Percentiles rank a stretch among this genome's conserved stretches.
These are phyloP conservation scores for Ceyx margarethae DNA, from an alignment of 2,113 vertebrate species.

Conservation along the genomic window DNA sequence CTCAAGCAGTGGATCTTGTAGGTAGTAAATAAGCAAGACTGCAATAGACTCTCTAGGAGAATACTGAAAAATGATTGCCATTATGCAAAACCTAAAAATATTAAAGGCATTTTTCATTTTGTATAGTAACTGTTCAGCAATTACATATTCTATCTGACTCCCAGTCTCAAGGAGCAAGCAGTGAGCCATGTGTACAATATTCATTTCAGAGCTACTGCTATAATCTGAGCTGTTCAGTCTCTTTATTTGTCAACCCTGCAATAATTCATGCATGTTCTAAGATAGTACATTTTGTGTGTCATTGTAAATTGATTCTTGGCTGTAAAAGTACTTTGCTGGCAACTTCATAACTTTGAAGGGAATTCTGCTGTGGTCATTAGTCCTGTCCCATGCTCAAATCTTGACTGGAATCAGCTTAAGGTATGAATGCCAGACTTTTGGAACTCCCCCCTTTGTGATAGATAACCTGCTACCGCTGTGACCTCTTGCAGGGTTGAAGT, in stretches of 20 bases:
- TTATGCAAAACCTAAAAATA: neutral
- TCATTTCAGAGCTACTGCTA: neutral
- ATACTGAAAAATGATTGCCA: neutral
- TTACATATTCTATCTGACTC: neutral
- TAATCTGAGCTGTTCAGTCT: neutral
- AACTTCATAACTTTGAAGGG: neutral
- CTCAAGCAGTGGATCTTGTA: neutral
- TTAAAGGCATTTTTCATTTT: neutral
- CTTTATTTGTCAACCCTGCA: neutral
- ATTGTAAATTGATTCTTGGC: neutral
- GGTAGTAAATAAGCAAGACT: neutral
- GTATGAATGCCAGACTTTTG: neutral
- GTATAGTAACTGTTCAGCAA: neutral
- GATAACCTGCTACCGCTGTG: neutral
- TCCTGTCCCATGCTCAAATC: neutral
- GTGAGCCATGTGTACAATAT: neutral
- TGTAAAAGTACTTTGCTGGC: neutral
- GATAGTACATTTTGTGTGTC: neutral
- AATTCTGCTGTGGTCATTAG: neutral
- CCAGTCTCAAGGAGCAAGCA: neutral
- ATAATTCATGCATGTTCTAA: neutral
- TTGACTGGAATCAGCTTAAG: neutral
- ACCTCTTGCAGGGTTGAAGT: neutral
- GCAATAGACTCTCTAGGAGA: neutral
- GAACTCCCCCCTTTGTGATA: neutral